These are phyloP conservation scores for Sylvilagus bachmani DNA, from an alignment of 2,113 vertebrate genomes.

Conservation along the genomic window DNA sequence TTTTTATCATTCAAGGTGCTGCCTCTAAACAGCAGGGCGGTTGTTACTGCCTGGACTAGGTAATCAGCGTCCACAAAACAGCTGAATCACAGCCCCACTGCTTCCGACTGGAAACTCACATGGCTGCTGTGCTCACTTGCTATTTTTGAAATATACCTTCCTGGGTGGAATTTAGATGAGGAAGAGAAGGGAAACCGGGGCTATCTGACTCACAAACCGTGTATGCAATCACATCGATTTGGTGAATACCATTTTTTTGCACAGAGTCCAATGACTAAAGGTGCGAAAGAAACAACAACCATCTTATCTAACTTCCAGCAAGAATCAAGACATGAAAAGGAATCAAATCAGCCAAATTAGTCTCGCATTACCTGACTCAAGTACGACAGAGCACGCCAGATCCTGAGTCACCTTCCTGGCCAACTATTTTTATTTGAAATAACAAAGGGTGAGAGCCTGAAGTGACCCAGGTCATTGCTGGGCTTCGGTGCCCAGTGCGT, in stretches of 20 bases:
- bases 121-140: constrained; percentile 63
- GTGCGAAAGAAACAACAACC: constrained; percentile 12
- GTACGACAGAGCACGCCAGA: constrained; percentile 52
- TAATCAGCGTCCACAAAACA: constrained; percentile 34
- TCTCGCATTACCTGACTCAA: constrained; percentile 61
- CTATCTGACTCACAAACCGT: constrained; percentile 45
- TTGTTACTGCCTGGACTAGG: constrained; percentile 29
- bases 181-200: constrained; percentile 14
- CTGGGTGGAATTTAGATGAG: constrained; percentile 62
- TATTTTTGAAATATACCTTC: constrained; percentile 77
- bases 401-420: constrained; percentile 65
- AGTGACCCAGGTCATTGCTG: background rate
- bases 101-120: constrained; percentile 63
- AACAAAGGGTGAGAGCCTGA: constrained; percentile 55
- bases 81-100: constrained; percentile 58
- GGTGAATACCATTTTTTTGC: constrained; percentile 38
- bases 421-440: constrained; percentile 55
- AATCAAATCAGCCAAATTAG: constrained; percentile 50
- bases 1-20: constrained; percentile 39
- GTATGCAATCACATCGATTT: background rate
- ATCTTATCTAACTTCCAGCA: constrained; percentile 37
- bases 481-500: background rate
- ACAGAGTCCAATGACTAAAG: constrained; percentile 27
- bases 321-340: background rate
- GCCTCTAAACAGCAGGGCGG: constrained; percentile 66